These are phyloP conservation scores for Sprattus sprattus DNA, from an alignment of 2,113 vertebrate species.

Conservation along the genomic window DNA sequence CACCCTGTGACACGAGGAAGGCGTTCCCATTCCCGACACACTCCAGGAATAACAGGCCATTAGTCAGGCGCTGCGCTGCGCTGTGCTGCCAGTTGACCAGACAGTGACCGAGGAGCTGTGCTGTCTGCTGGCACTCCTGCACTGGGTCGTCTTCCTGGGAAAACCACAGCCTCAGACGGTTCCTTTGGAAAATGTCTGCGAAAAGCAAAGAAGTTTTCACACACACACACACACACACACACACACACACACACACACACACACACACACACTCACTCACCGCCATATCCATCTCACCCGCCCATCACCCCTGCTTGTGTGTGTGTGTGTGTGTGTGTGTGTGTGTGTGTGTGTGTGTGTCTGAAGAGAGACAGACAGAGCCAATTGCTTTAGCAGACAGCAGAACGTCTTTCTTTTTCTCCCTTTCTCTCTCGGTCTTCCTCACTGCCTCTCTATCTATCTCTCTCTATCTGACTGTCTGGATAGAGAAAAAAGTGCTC, in stretches of 20 bases:
- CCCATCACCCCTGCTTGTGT: neutral
- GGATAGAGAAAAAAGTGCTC: neutral
- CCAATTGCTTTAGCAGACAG: neutral
- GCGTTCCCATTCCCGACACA: neutral
- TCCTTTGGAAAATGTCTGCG: neutral
- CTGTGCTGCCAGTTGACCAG: neutral
- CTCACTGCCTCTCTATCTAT: neutral
- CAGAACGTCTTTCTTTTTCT: neutral
- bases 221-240: neutral
- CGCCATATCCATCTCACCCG: neutral
- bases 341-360: conserved; percentile 2
- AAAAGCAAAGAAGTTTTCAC: neutral
- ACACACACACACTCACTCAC: neutral
- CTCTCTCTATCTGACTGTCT: neutral
- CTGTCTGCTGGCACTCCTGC: neutral
- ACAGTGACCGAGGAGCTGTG: neutral
- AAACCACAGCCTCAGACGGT: neutral
- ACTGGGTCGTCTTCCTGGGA: no score
- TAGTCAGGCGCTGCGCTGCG: neutral
- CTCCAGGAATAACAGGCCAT: neutral
- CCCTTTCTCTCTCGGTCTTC: neutral
- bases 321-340: conserved; percentile 13
- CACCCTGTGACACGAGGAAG: neutral
- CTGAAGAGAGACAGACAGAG: neutral
- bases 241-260: neutral